Evolutionary conservation across 37 sponge, comb jelly and placozoan species (phyloP), one percentile per base, ranked within the genome.

Genomic region (Mnemiopsis leidyi): DNA sequence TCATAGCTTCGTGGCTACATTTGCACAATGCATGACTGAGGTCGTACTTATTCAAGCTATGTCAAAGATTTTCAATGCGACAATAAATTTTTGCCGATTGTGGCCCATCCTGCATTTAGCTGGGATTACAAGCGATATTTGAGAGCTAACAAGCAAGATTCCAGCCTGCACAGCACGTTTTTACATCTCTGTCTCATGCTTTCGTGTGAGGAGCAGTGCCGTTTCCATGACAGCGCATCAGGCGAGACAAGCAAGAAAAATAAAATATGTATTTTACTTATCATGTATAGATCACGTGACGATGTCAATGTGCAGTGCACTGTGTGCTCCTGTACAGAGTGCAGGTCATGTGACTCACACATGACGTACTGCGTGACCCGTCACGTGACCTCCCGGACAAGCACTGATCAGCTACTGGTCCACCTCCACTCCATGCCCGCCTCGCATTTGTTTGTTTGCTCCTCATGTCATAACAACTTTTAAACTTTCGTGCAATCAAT

Each of bases 191-290:
- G 36, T 77, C 79, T 32, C 35, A 28, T 16, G 79, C 79, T 32
- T 32, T 32, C 35, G 1, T 28, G 0, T 36, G 79, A 77, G 1
- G 33, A 77, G 79, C 36, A 77, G 35, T 32, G 32, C 79, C 20
- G 79, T 77, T 77, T 26, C 79, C 36, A 77, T 31, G 79, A 20
- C 79, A 77, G 36, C 35, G 79, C 79, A 34, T 77, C 32, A 32
- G 79, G 36, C 36, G 36, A 77, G 61, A 77, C 79, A 77, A 77
- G 79, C 79, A 77, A 77, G 61, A 48, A 77, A 77, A 77, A 77
- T 77, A 77, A 77, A 77, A 77, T 77, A 77, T 77, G 79, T 32
- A 85, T 40, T 85, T 85, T 85, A 85, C 90, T 85, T 85, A 85
- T 40, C 90, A 85, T 85, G 23, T 85, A 23, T 85, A 9, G 5